Evolutionary conservation across 2,113 vertebrate species (phyloP).

Genomic region (Isurus oxyrinchus): DNA sequence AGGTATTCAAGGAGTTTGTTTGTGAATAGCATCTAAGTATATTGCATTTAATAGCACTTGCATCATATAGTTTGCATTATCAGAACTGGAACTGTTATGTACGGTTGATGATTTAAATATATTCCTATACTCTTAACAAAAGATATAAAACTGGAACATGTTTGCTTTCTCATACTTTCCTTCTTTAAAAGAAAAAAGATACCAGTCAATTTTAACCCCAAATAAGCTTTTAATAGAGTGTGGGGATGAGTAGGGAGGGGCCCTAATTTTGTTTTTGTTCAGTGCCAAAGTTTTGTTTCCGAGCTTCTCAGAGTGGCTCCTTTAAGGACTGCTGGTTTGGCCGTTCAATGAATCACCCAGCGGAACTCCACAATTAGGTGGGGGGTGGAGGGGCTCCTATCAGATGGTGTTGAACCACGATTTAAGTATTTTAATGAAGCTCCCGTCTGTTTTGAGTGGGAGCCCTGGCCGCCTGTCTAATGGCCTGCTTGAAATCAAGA

Average conservation of each 20-base stretch:
- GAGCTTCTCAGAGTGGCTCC: background rate
- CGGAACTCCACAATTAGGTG: background rate
- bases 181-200: background rate
- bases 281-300: background rate
- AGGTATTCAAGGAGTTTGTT: background rate
- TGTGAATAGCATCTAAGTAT: background rate
- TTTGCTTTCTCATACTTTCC: background rate
- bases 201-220: background rate
- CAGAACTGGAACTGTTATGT: background rate
- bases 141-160: background rate
- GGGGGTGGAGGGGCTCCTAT: background rate
- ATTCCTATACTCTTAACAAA: background rate
- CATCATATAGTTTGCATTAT: background rate
- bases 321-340: background rate
- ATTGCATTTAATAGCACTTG: background rate
- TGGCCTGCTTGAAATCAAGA: background rate
- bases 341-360: background rate
- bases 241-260: background rate
- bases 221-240: background rate
- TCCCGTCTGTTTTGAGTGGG: background rate
- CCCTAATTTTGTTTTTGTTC: background rate
- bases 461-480: background rate
- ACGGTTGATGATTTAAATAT: background rate
- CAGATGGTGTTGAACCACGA: background rate
- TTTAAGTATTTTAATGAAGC: background rate